Conservation (phyloP, 1,140 invertebrate species). For the Bombus confusus region DNA sequence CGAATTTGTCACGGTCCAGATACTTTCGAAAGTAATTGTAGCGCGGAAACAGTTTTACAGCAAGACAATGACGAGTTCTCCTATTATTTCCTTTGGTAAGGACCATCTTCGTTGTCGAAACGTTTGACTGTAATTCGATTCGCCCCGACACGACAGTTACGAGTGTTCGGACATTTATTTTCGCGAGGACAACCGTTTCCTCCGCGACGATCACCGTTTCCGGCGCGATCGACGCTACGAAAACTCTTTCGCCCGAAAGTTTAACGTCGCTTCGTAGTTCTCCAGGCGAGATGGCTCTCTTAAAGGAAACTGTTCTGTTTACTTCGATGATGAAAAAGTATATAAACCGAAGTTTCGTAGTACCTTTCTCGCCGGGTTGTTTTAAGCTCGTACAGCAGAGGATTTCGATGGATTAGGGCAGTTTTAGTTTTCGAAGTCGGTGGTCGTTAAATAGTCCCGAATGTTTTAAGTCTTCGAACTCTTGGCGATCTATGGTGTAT, state of each 20-base stretch:
- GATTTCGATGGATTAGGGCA: conserved; percentile 9
- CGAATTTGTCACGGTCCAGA: too few relatives aligned
- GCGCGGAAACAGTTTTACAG: too few relatives aligned
- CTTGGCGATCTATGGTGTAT: background rate
- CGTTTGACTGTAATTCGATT: conserved; percentile 19
- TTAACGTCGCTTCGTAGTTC: background rate
- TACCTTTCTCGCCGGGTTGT: too few relatives aligned
- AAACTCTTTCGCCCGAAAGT: background rate
- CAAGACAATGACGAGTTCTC: background rate
- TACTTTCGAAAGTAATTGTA: too few relatives aligned
- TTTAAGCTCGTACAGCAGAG: background rate
- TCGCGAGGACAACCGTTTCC: background rate
- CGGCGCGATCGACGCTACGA: background rate
- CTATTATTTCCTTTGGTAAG: background rate
- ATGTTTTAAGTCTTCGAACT: background rate
- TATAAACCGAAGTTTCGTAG: background rate
- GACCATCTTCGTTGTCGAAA: background rate
- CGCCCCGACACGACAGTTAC: background rate
- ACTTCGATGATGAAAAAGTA: conserved; percentile 3
- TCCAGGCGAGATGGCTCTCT: background rate
- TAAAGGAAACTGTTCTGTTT: conserved; percentile 21
- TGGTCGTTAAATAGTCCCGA: background rate
- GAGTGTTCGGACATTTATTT: background rate
- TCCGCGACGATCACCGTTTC: background rate
- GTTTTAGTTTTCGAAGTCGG: background rate